Percentiles rank a stretch among this genome's conserved stretches.
These are phyloP conservation scores for Chalcosyrphus nemorum DNA, from an alignment of 2,888 invertebrate genomes.

Conservation along the genomic window DNA sequence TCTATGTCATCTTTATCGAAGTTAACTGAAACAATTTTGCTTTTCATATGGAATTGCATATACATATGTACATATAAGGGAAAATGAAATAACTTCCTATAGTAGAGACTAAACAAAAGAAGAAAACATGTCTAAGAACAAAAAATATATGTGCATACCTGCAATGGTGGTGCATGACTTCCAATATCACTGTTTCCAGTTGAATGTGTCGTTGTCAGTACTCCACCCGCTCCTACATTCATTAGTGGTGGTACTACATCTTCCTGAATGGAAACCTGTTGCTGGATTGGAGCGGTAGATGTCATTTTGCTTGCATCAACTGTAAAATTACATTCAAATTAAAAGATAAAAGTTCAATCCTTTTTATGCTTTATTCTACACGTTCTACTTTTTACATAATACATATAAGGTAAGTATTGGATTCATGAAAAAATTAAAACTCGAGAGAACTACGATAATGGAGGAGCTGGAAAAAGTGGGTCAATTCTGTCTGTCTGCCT, in stretches of 20 bases:
- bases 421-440: too few species aligned
- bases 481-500: too few species aligned
- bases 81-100: constrained; percentile 26
- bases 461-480: too few species aligned
- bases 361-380: constrained; percentile 26
- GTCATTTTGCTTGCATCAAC: constrained; percentile 80
- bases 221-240: constrained; percentile 51
- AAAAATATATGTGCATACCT: constrained; percentile 80
- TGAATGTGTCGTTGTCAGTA: constrained; percentile 82
- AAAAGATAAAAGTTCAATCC: constrained; percentile 62
- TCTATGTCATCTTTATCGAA: neutral
- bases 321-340: constrained; percentile 72
- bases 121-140: neutral
- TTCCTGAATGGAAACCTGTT: constrained; percentile 78
- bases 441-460: too few species aligned
- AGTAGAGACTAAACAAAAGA: neutral
- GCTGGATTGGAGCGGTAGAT: constrained; percentile 79
- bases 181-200: constrained; percentile 86
- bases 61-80: neutral
- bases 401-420: too few species aligned
- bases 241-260: constrained; percentile 73
- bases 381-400: neutral
- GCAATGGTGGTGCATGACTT: constrained; percentile 85
- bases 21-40: neutral
- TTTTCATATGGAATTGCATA: neutral